Conservation (phyloP, 2,888 invertebrate genomes). For the Holacanthella duospinosa region DNA sequence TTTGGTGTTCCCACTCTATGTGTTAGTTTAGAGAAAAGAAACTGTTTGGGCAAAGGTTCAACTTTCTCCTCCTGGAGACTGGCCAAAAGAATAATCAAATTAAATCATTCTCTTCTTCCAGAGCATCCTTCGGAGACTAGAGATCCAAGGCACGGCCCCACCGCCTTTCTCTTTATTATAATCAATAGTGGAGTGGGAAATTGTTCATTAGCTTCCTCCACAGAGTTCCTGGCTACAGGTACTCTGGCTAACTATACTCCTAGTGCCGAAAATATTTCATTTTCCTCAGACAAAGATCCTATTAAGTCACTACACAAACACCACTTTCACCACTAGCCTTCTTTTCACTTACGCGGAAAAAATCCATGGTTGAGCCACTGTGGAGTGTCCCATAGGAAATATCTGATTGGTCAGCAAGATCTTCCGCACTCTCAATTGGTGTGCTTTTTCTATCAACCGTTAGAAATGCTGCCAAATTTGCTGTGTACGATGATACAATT, state of each 20-base stretch:
- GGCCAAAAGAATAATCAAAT: slow-evolving; percentile 38
- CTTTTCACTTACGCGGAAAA: slow-evolving; percentile 69
- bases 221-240: no score
- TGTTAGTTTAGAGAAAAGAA: neutral
- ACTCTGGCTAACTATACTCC: no score
- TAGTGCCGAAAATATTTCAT: no score
- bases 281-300: no score
- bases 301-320: neutral
- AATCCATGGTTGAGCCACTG: slow-evolving; percentile 93
- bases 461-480: slow-evolving; percentile 92
- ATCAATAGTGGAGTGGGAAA: neutral
- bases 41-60: slow-evolving; percentile 24
- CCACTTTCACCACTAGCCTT: slow-evolving; percentile 7
- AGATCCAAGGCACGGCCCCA: neutral
- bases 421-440: slow-evolving; percentile 90
- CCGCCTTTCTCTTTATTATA: neutral
- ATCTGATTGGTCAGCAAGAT: slow-evolving; percentile 83
- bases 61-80: slow-evolving; percentile 34
- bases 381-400: slow-evolving; percentile 89
- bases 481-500: slow-evolving; percentile 96
- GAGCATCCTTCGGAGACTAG: no score
- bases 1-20: neutral
- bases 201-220: neutral
- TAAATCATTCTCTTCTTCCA: slow-evolving; percentile 29
- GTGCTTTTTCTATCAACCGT: slow-evolving; percentile 94